Evolutionary conservation across 2,888 invertebrate genomes (phyloP).

Genomic region (Emmelina monodactyla): DNA sequence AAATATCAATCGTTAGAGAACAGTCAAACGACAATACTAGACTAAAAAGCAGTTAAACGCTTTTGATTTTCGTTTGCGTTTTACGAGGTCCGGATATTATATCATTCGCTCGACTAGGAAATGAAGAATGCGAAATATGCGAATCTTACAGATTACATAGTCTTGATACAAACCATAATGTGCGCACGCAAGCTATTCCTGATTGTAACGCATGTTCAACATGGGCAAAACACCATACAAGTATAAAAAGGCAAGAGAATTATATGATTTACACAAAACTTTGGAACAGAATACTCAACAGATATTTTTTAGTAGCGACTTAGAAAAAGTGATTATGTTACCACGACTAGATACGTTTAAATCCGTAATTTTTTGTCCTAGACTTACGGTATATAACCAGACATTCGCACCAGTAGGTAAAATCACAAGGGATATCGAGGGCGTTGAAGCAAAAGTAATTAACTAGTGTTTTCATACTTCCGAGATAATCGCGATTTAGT

Average conservation of each 20-base stretch:
- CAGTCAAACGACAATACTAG: no score
- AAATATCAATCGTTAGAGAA: no score
- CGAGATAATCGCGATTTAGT: no score
- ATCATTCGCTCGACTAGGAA: not conserved
- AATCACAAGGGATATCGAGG: no score
- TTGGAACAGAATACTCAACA: conserved; percentile 5
- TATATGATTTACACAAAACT: conserved; percentile 11
- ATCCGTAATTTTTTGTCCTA: conserved; percentile 13
- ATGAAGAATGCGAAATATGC: conserved; percentile 1
- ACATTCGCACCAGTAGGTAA: conserved; percentile 16
- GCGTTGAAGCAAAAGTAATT: no score
- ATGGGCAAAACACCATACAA: conserved; percentile 8
- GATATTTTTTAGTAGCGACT: conserved; percentile 11
- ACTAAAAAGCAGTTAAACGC: no score
- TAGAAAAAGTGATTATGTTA: conserved; percentile 17
- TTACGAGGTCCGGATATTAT: no score
- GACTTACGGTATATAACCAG: conserved; percentile 15
- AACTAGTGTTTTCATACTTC: no score
- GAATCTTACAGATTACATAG: conserved; percentile 1
- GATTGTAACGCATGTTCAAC: conserved; percentile 9
- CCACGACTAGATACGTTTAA: conserved; percentile 16
- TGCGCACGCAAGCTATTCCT: not conserved
- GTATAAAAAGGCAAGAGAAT: conserved; percentile 10
- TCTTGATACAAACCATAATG: not conserved
- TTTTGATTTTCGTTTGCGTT: no score